Evolutionary conservation across 2,113 vertebrate genomes (phyloP), one percentile per base, ranked within the genome.

Genomic region (Alexandromys fortis): DNA sequence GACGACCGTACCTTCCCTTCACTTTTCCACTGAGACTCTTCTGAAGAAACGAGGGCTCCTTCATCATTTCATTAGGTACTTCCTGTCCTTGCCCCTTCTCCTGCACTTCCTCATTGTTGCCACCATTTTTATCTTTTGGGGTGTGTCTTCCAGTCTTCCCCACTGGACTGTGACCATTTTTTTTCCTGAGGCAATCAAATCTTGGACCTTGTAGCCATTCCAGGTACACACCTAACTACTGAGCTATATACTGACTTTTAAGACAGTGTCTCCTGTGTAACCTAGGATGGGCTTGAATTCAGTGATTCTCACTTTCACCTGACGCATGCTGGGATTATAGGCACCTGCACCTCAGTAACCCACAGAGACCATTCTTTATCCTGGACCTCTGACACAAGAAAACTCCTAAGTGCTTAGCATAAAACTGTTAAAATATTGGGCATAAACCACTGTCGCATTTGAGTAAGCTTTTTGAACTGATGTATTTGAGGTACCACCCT

Each of bases 71-170:
- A 35, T 33, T 7, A 14, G 61, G 61, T 12, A 78, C 30, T 21
- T 70, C 83, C 19, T 72, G 49, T 63, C 61, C 82, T 24, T 72
- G 70, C 72, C 67, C 45, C 22, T 76, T 24, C 38, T 45, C 8
- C 55, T n/a, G 1, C 55, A 3, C 87, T 94, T 85, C 73, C 12
- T 83, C 47, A 90, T 70, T 83, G 38, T 45, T 58, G 49, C 88
- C 92, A 81, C 94, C 65, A 38, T 68, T 63, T 94, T 96, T 94
- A 63, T 95, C 77, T 75, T 24, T 55, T 75, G 63, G 92, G 94
- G 82, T 47, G 86, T 89, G 82, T 82, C 47, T 22, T 81, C 30
- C 17, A 83, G 73, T 77, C 47, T 22, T 79, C 19, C 10, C 28
- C 26, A n/a, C 13, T 86, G 81, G 68, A 89, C 94, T 94, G 13